Evolutionary conservation across 2,113 vertebrate species (phyloP).

Genomic region (Thermophis baileyi): DNA sequence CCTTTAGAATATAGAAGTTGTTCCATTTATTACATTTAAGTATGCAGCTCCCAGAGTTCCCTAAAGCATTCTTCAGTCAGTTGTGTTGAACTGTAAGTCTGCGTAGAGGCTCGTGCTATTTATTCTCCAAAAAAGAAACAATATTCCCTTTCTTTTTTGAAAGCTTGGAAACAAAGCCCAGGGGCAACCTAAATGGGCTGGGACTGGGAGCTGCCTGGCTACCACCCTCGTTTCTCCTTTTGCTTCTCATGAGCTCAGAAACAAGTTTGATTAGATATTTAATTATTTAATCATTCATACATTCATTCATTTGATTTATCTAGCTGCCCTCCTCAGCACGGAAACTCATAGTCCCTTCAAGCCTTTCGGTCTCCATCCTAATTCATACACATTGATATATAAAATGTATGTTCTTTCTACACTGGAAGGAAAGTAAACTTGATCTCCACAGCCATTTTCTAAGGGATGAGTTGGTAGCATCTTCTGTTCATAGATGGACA

Average conservation of each 20-base stretch:
- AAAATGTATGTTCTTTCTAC: not conserved
- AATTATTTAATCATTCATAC: not conserved
- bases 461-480: not conserved
- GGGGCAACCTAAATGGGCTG: not conserved
- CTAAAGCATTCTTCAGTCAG: not conserved
- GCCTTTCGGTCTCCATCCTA: not conserved
- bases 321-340: not conserved
- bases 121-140: not conserved
- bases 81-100: not conserved
- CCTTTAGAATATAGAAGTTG: not conserved
- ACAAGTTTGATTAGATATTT: not conserved
- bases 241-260: not conserved
- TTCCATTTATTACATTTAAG: not conserved
- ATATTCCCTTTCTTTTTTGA: not conserved
- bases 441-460: not conserved
- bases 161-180: not conserved
- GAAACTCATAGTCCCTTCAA: not conserved
- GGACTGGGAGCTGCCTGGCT: not conserved
- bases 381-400: not conserved
- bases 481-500: not conserved
- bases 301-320: not conserved
- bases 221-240: too few relatives aligned
- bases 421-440: not conserved
- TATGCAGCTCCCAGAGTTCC: not conserved
- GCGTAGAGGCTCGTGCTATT: not conserved